Base-by-base conservation (phyloP, 2,113 vertebrate species). In the Cricetomys ansorgei region DNA sequence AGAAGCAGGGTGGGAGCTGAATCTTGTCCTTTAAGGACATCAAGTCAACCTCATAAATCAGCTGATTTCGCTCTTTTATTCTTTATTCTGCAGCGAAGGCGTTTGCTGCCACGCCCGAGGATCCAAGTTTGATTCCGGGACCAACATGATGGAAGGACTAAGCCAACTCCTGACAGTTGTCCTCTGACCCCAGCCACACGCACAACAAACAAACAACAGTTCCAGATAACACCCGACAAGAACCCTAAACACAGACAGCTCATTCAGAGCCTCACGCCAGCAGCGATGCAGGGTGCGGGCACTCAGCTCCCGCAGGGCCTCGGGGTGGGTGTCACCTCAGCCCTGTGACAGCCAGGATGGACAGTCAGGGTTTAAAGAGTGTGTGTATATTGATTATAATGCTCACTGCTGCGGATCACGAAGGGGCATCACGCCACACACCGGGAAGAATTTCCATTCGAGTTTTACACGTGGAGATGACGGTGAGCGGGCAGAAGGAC, bases 11-110 rank as follows among this genome's bases (percentile, higher is more conserved):
- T 0, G 80, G 40, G 80, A 64, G 88, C 62, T 92, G n/a, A 89
- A 88, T 48, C 72, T 50, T 21, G 27, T 21, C 88, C 84, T 88
- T 94, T 45, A 91, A 95, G 72, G 48, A 91, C 59, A 57, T n/a
- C 84, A 53, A 57, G 43, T 27, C 10, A 48, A 17, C 48, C n/a
- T 45, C 48, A 0, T 4, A 40, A 84, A 94, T 69, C 43, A 72
- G 34, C 53, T 83, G 10, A 13, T 48, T 93, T 75, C 31, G 27
- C 29, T 17, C 43, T 7, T 45, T 53, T 31, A 59, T 21, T 23
- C 25, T 92, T 90, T 59, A 34, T 62, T n/a, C 48, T 65, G 43
- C 67, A 86, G 21, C 40, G n/a, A 43, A 29, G 55, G 55, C 4
- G 40, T n/a, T 8, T 29, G 7, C 25, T 1, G 25, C 57, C 57